A percentile compares a stretch with the other conserved stretches of the same genome.
phyloP scores from a whole-genome alignment of 2,888 invertebrate species.

The Ptilodon capucinus region DNA sequence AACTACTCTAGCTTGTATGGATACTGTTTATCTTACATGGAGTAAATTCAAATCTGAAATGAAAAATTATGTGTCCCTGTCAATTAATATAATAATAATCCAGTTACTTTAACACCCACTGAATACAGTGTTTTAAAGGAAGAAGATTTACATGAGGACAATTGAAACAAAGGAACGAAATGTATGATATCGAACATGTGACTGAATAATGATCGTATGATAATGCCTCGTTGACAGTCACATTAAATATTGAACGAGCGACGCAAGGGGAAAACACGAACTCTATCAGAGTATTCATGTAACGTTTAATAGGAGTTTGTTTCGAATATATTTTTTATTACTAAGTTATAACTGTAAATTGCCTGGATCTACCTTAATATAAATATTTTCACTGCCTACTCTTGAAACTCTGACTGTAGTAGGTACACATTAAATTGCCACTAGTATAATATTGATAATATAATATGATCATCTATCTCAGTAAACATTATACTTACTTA shows the following conservation, averaged over 20 bases:
- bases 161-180: slow-evolving; percentile 56
- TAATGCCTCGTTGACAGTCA: slow-evolving; percentile 61
- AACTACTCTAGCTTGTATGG: neutral
- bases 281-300: slow-evolving; percentile 26
- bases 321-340: neutral
- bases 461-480: no score
- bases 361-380: neutral
- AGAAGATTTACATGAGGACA: slow-evolving; percentile 40
- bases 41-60: neutral
- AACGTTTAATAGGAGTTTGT: slow-evolving; percentile 7
- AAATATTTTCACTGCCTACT: neutral
- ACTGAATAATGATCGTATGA: slow-evolving; percentile 66
- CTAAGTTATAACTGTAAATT: neutral
- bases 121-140: slow-evolving; percentile 6
- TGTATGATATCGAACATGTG: slow-evolving; percentile 56
- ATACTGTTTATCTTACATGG: neutral
- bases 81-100: slow-evolving; percentile 5
- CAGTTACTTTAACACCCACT: slow-evolving; percentile 5
- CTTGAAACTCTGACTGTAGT: no score
- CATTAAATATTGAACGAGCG: slow-evolving; percentile 60
- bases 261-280: slow-evolving; percentile 52
- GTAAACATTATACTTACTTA: no score
- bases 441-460: no score
- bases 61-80: no score
- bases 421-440: no score